phyloP scores from a whole-genome alignment of 2,113 vertebrate species.

The Onychorhynchus coronatus region DNA sequence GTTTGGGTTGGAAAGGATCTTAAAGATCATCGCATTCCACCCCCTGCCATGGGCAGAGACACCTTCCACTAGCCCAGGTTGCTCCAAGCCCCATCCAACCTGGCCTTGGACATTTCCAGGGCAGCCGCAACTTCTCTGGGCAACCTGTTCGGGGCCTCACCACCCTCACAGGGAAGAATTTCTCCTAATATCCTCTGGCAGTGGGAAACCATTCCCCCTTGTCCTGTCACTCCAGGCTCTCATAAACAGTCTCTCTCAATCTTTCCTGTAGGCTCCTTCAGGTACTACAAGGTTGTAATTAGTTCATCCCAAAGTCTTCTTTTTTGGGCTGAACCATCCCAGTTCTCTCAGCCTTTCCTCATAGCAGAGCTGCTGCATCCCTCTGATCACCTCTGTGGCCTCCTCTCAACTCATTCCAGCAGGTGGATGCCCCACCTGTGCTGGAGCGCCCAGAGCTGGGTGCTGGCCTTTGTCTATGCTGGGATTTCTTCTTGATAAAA shows the following conservation, averaged over 20 bases:
- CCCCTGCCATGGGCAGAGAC: not conserved
- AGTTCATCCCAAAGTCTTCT: not conserved
- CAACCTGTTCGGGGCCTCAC: rapidly evolving
- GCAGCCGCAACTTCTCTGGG: rapidly evolving
- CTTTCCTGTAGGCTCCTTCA: not conserved
- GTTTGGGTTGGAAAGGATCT: not conserved
- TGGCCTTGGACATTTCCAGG: not conserved
- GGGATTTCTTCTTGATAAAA: not conserved
- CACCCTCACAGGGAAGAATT: not conserved
- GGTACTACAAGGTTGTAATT: not conserved
- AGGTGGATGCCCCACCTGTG: not conserved
- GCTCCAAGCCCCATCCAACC: not conserved
- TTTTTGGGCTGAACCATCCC: not conserved
- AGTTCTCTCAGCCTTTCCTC: not conserved
- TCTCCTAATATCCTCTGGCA: not conserved
- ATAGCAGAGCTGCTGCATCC: not conserved
- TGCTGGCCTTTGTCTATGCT: not conserved
- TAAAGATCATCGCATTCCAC: rapidly evolving
- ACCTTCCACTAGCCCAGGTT: rapidly evolving
- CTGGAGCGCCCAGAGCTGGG: not conserved
- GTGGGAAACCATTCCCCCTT: not conserved
- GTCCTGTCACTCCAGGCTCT: not conserved
- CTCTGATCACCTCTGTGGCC: not conserved
- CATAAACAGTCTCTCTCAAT: not conserved
- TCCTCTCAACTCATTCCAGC: not conserved